These are phyloP conservation scores for Sapajus apella DNA, from an alignment of 2,113 vertebrate species.

Conservation along the genomic window DNA sequence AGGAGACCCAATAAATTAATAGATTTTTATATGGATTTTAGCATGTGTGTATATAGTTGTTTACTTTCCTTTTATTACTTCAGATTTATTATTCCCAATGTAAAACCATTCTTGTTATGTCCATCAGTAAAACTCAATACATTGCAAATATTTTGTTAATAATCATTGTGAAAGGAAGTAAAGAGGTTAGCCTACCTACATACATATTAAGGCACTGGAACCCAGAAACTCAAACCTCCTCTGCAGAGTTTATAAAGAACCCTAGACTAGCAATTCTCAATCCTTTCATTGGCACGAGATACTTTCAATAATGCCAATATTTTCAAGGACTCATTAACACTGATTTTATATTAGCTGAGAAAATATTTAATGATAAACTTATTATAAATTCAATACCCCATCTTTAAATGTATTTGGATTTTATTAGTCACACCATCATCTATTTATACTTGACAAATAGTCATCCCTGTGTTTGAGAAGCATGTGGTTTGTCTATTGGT, in stretches of 20 bases:
- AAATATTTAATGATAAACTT: neutral
- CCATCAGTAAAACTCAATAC: neutral
- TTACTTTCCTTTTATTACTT: conserved; percentile 28
- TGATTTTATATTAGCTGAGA: neutral
- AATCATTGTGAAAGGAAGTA: neutral
- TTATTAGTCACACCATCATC: neutral
- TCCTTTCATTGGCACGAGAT: neutral
- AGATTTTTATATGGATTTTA: conserved; percentile 33
- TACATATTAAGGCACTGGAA: neutral
- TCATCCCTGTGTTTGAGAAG: neutral
- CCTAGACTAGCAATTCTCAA: neutral
- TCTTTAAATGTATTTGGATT: conserved; percentile 38
- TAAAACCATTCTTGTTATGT: neutral
- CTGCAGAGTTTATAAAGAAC: neutral
- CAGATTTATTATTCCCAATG: neutral
- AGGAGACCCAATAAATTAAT: neutral
- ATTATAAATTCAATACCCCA: neutral
- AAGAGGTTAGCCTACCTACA: neutral
- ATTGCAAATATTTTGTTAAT: neutral
- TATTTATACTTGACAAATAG: neutral
- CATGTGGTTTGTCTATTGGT: neutral
- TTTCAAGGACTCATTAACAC: neutral
- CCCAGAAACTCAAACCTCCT: neutral
- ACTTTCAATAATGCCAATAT: neutral
- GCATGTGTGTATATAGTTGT: neutral